Evolutionary conservation across 2,888 invertebrate species (phyloP), one percentile per base, ranked within the genome.

Genomic region (Amiota communis): DNA sequence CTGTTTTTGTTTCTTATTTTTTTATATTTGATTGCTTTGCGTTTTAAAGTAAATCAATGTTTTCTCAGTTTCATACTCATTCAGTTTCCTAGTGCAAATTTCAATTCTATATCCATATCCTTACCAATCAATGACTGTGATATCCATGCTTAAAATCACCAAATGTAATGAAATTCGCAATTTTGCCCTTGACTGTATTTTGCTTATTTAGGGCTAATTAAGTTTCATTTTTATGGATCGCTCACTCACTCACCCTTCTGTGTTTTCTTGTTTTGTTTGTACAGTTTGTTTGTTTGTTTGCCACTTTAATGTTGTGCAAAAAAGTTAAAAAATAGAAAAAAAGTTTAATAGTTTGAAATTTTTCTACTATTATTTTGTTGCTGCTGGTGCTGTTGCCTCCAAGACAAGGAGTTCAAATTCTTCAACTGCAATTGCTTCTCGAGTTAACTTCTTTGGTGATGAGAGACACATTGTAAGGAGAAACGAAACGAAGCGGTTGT

Each of bases 171-270:
- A 53, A 72, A 63, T 53, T 69, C 74, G 51, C 71, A n/a, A 13
- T 6, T 63, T 71, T 70, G 65, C 77, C 53, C 53, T 77, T 75
- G 75, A 64, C 77, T 76, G 74, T 67, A 20, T 20, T 75, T 75
- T 83, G 76, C 75, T 74, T 82, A 77, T 80, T 82, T 76, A 75
- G 77, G 15, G 75, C 78, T 81, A 76, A 81, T 84, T 79, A 75
- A 70, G 77, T 77, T 76, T 77, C 77, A 74, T 81, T 78, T 36
- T 79, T 75, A 80, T 75, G 75, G 75, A 71, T 72, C 57, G 78
- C 74, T 76, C 46, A 36, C 63, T 63, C 63, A 46, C 13, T 63
- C 46, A 46, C 63, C n/a, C 13, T 8, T 20, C 11, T 59, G 10
- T 9, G 2, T 36, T 59, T 59, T n/a, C n/a, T n/a, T n/a, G n/a